Percentiles rank a stretch among this genome's conserved stretches.
Evolutionary conservation across 1,140 invertebrate genomes (phyloP).

Genomic region (Harlomillsia oculata): DNA sequence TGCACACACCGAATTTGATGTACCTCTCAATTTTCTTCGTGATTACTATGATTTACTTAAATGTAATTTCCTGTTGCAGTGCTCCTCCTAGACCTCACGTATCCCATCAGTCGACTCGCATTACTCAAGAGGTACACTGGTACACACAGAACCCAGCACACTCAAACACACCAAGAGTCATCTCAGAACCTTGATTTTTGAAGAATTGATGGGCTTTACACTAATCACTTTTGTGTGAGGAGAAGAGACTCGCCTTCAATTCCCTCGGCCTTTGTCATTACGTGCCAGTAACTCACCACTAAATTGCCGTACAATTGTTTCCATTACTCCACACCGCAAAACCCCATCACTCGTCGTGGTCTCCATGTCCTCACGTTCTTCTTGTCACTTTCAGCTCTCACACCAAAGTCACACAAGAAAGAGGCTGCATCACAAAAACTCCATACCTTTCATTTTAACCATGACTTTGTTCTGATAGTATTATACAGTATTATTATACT

Average conservation of each 20-base stretch:
- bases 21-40: slow-evolving; percentile 29
- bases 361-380: too few species aligned
- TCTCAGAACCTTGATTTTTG: slow-evolving; percentile 23
- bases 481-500: too few species aligned
- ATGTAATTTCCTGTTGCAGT: slow-evolving; percentile 28
- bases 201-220: slow-evolving; percentile 20
- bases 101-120: slow-evolving; percentile 18
- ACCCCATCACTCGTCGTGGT: background rate
- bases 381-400: too few species aligned
- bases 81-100: slow-evolving; percentile 30
- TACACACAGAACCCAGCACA: too few species aligned
- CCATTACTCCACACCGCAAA: slow-evolving; percentile 6
- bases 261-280: background rate
- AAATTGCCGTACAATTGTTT: slow-evolving; percentile 8
- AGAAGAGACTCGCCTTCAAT: background rate
- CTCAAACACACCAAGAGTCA: slow-evolving; percentile 19
- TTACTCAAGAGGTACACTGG: slow-evolving; percentile 19
- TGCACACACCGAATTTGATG: slow-evolving; percentile 1
- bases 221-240: background rate
- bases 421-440: too few species aligned
- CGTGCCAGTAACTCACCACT: slow-evolving; percentile 1
- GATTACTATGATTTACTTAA: slow-evolving; percentile 31
- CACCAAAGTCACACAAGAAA: too few species aligned
- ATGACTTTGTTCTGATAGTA: too few species aligned
- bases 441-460: too few species aligned